These are phyloP conservation scores for Pogonognathellus flavescens DNA, from an alignment of 1,140 invertebrate species.

Conservation along the genomic window DNA sequence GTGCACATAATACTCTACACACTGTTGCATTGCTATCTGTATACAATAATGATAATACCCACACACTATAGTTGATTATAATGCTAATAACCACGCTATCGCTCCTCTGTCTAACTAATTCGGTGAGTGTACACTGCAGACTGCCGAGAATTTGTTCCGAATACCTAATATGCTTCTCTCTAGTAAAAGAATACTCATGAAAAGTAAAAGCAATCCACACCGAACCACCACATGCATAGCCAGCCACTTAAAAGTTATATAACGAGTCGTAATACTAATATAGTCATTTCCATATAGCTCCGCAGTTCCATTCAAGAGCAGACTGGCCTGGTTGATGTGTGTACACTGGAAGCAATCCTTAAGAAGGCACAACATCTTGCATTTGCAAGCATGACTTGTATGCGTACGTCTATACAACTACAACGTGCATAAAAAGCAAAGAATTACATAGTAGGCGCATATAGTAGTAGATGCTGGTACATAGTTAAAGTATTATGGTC, in stretches of 20 bases:
- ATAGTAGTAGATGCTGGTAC: no score
- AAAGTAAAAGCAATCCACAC: slow-evolving; percentile 28
- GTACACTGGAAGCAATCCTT: slow-evolving; percentile 25
- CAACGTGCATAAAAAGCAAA: background rate
- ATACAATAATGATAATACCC: no score
- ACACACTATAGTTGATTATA: no score
- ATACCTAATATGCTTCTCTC: background rate
- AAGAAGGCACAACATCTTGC: slow-evolving; percentile 31
- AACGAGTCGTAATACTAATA: background rate
- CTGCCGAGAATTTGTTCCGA: background rate
- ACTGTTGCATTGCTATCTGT: no score
- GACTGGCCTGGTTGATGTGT: background rate
- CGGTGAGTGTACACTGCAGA: background rate
- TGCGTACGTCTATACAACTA: background rate
- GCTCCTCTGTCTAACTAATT: background rate
- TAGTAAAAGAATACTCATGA: background rate
- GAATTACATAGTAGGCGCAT: no score
- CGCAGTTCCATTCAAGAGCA: slow-evolving; percentile 5
- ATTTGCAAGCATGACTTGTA: background rate
- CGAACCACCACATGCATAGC: slow-evolving; percentile 8
- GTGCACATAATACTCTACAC: no score
- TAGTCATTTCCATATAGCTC: background rate
- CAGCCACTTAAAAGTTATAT: background rate
- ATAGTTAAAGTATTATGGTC: no score
- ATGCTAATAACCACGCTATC: background rate